Evolutionary conservation across 2,888 invertebrate genomes (phyloP).

Genomic region (Tetragnatha montana): DNA sequence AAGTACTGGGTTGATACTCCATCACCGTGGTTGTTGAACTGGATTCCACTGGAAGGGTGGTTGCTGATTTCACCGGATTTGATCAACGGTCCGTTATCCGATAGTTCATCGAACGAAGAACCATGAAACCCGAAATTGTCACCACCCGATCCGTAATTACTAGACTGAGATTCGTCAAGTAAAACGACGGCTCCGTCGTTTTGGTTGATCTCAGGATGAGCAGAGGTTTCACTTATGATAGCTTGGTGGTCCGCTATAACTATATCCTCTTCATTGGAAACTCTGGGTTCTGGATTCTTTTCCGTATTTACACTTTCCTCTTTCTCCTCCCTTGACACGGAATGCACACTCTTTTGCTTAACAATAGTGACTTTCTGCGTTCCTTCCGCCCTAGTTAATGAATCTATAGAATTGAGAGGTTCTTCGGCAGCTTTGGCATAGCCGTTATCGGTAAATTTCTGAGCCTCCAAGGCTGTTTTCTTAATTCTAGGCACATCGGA

Average conservation of each 20-base stretch:
- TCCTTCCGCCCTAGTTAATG: constrained; percentile 1
- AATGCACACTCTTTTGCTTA: constrained; percentile 32
- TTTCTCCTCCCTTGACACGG: constrained; percentile 43
- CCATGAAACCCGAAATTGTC: constrained; percentile 47
- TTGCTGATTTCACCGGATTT: neutral
- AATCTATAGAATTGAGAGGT: neutral
- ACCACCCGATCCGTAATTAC: constrained; percentile 54
- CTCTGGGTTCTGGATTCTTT: constrained; percentile 19
- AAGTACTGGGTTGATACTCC: constrained; percentile 43
- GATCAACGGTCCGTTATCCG: neutral
- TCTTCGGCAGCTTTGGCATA: neutral
- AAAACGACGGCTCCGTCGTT: constrained; percentile 37
- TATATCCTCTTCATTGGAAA: neutral
- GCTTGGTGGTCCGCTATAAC: neutral
- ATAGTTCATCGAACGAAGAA: constrained; percentile 5
- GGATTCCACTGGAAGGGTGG: neutral
- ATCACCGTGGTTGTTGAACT: constrained; percentile 41
- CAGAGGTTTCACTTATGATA: neutral
- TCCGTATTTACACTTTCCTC: constrained; percentile 37
- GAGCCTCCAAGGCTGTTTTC: neutral
- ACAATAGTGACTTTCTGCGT: constrained; percentile 50
- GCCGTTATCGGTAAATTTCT: neutral
- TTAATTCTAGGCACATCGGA: neutral
- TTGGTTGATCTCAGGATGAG: constrained; percentile 9
- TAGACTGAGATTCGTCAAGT: constrained; percentile 36